Evolutionary conservation across 92 coral and sea anemone species (phyloP).

Genomic region (Diadumene lineata): DNA sequence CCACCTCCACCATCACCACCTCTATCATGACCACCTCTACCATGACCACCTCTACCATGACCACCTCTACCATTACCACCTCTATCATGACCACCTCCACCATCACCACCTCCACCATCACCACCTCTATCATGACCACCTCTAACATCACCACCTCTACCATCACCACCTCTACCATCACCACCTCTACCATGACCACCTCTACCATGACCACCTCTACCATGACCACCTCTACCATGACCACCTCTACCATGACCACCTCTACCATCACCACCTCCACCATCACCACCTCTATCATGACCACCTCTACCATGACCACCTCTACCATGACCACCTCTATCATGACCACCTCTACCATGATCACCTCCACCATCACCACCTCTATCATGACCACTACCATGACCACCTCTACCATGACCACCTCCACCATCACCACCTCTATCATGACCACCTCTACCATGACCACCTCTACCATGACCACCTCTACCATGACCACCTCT

Average conservation of each 20-base stretch:
- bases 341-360: neutral
- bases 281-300: neutral
- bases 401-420: neutral
- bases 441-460: neutral
- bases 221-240: no score
- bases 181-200: neutral
- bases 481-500: neutral
- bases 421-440: neutral
- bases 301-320: neutral
- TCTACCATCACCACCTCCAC: constrained; percentile 5
- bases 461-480: constrained; percentile 3
- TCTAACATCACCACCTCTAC: neutral
- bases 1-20: neutral
- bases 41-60: neutral
- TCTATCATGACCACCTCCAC: neutral
- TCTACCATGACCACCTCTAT: neutral
- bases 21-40: neutral
- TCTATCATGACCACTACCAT: neutral
- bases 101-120: neutral
- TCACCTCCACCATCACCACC: neutral
- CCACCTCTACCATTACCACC: neutral
- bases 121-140: neutral
- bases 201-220: no score
- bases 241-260: no score
- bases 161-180: neutral